Evolutionary conservation across 2,888 invertebrate species (phyloP).

Genomic region (Mimumesa dahlbomi): DNA sequence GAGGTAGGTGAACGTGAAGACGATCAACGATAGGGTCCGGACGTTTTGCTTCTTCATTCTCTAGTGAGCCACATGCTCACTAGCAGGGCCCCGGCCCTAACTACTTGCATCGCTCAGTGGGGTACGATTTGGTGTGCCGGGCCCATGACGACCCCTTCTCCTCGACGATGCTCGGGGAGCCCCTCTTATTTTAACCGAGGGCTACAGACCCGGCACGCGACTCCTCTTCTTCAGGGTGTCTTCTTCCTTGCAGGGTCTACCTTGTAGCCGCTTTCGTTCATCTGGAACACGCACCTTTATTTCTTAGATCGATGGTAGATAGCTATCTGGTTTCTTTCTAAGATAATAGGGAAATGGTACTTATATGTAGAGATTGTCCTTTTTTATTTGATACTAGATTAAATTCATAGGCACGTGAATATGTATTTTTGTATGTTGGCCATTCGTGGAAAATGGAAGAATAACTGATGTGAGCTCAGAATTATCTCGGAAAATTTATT

Average conservation of each 20-base stretch:
- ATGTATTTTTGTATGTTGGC: no score
- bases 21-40: conserved; percentile 99
- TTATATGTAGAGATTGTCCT: no score
- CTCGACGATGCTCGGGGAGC: conserved; percentile 53
- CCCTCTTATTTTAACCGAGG: conserved; percentile 56
- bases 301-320: no score
- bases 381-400: no score
- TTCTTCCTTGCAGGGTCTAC: conserved; percentile 66
- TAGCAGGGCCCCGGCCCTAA: conserved; percentile 81
- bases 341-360: no score
- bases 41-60: conserved; percentile 99
- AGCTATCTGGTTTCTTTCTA: no score
- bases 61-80: conserved; percentile 86
- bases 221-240: conserved; percentile 69
- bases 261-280: conserved; percentile 73
- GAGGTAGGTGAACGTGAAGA: conserved; percentile 99
- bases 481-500: no score
- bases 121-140: conserved; percentile 73
- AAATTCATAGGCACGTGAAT: no score
- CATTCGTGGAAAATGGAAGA: no score
- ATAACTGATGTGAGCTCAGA: no score
- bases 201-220: conserved; percentile 74
- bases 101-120: conserved; percentile 80
- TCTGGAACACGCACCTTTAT: conserved; percentile 59
- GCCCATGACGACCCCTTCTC: conserved; percentile 71